Base-by-base conservation (phyloP, 2,797 vertebrate genomes). In the Etheostoma nigrum region DNA sequence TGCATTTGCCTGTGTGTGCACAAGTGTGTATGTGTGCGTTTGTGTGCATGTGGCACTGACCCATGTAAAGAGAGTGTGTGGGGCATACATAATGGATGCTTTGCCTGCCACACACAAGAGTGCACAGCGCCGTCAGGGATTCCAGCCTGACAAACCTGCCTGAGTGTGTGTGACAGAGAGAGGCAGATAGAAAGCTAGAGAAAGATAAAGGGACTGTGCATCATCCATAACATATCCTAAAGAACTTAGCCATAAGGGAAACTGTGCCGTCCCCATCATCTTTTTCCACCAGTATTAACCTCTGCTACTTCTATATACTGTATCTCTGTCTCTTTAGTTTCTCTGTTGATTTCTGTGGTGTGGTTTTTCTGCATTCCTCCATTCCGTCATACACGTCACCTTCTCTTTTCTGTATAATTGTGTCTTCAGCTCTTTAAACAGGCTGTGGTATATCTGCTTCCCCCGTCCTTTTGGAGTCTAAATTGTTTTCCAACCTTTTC, bases 51-150 rank as follows among this genome's bases (percentile, higher is more conserved):
- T 86, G 74, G 79, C 81, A 66, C 83, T 93, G 92, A 92, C 93
- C 93, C 88, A 80, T 91, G 89, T 91, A 91, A 91, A 93, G 91
- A 84, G 84, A 84, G 82, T 84, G 82, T 82, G 83, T 72, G 83
- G 78, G 79, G 76, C 91, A 93, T 93, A 82, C 88, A 92, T 94
- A 93, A 93, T 93, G 82, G 82, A 93, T 91, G 90, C 81, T 66
- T 63, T 85, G 78, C 83, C 83, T 87, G 78, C 83, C 67, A 21
- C 72, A 82, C 87, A 90, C 70, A 78, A 53, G 82, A 79, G 81
- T 60, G 67, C 79, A 75, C 79, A 88, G 72, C 44, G 68, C 87
- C 27, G n/a, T 49, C 72, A 92, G 90, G 87, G 89, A 91, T 89
- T 86, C 84, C 84, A 83, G 77, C 62, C 82, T 87, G 88, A 89